Base-by-base conservation (phyloP, 2,888 invertebrate species). In the Furcula furcula region DNA sequence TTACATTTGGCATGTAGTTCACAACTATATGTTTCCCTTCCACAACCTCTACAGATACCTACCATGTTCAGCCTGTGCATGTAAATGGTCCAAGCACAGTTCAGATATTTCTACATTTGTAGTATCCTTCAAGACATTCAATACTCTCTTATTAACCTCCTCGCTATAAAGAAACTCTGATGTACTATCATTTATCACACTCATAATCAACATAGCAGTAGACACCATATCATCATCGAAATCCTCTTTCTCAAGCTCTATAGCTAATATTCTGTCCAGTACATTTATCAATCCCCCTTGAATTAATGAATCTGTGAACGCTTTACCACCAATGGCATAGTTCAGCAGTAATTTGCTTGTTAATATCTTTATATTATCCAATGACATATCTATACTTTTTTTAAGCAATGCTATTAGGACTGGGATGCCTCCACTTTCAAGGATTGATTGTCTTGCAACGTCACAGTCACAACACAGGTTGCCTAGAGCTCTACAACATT, bases 381-480 rank as follows among this genome's bases (percentile, higher is more conserved):
- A 68, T 38, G 67, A 48, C 44, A 67, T 65, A 21, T 77, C 64
- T 20, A 78, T 46, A 36, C 79, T 65, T 12, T 57, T 65, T 38
- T 72, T 58, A 4, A 92, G 61, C 16, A 91, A 49, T 10, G 76
- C 76, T 36, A 82, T 62, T 4, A 91, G 65, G 25, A 76, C 72
- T 29, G 73, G 63, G 39, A 92, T 80, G 1, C 93, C 93, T 36
- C 90, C 76, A 27, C 51, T 55, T 7, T 76, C 66, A 1, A 80
- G 58, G 20, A 93, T 86, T 32, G 90, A 70, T 40, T 89, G 89
- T 45, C 93, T 87, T 10, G 92, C 91, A 58, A 90, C 87, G 85
- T 96, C 94, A 83, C 96, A 96, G 67, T 97, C 94, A 73, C 94
- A 97, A 72, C 96, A 96, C 65, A 97, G 93, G 76, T 97, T 97